A percentile compares a stretch with the other conserved stretches of the same genome.
Evolutionary conservation across 2,797 vertebrate genomes (phyloP).

Genomic region (Carapus acus): DNA sequence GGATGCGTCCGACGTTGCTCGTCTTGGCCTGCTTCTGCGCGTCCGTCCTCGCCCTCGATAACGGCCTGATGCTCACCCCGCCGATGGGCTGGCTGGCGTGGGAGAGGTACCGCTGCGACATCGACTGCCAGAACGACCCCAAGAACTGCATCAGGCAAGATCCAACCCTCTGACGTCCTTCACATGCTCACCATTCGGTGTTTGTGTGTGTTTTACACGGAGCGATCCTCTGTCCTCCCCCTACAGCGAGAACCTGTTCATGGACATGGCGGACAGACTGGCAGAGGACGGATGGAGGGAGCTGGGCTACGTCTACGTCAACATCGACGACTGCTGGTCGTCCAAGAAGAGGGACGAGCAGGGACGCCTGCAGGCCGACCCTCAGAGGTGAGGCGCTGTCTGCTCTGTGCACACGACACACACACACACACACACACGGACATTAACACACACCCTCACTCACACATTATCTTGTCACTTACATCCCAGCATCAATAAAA

Average conservation of each 20-base stretch:
- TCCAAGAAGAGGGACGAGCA: slow-evolving; percentile 71
- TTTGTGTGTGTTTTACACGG: background rate
- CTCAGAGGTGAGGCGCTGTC: slow-evolving; percentile 63
- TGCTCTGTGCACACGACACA: background rate
- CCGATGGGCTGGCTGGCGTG: slow-evolving; percentile 96
- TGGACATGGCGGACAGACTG: slow-evolving; percentile 86
- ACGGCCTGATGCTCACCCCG: slow-evolving; percentile 83
- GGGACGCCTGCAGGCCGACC: slow-evolving; percentile 79
- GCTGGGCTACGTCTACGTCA: slow-evolving; percentile 86
- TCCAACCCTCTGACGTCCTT: too few species aligned
- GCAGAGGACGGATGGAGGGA: slow-evolving; percentile 88
- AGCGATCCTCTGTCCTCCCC: background rate
- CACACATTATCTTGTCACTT: background rate
- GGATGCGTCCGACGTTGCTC: slow-evolving; percentile 42
- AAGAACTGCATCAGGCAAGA: slow-evolving; percentile 87
- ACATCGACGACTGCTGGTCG: slow-evolving; percentile 95
- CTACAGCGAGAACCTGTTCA: slow-evolving; percentile 76
- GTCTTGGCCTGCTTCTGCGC: slow-evolving; percentile 47
- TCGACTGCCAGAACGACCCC: slow-evolving; percentile 79
- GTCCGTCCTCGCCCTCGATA: slow-evolving; percentile 73
- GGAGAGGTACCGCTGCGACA: slow-evolving; percentile 89
- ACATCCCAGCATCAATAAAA: slow-evolving; percentile 38
- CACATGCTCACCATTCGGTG: too few species aligned
- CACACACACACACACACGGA: background rate
- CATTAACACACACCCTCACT: background rate